Percentiles rank a stretch among this genome's conserved stretches.
Evolutionary conservation across 2,797 vertebrate species (phyloP).

Genomic region (Botia almorhae): DNA sequence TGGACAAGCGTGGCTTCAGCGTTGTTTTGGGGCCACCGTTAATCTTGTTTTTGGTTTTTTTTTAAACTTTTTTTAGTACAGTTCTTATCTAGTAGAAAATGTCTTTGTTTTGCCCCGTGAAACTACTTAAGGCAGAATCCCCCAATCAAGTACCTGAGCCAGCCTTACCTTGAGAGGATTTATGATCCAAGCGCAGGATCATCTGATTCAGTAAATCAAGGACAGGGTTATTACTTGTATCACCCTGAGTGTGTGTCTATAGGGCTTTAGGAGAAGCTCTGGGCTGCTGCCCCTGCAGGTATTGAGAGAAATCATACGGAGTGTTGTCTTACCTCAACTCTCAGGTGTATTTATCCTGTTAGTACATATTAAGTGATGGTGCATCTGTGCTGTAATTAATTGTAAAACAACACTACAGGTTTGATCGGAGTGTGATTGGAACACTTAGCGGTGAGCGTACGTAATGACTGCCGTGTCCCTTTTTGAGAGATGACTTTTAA

Average conservation of each 20-base stretch:
- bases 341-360: slow-evolving; percentile 40
- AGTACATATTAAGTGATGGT: slow-evolving; percentile 36
- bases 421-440: slow-evolving; percentile 6
- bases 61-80: no score
- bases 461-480: slow-evolving; percentile 1
- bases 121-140: slow-evolving; percentile 16
- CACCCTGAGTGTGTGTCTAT: slow-evolving; percentile 12
- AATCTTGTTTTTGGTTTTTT: no score
- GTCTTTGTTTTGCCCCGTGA: not conserved
- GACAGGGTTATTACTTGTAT: slow-evolving; percentile 44
- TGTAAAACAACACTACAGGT: slow-evolving; percentile 31
- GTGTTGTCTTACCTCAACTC: not conserved
- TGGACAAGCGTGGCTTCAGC: no score
- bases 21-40: no score
- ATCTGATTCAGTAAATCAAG: slow-evolving; percentile 49
- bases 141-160: slow-evolving; percentile 20
- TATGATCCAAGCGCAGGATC: slow-evolving; percentile 20
- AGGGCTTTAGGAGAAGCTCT: slow-evolving; percentile 11
- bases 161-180: slow-evolving; percentile 35
- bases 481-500: slow-evolving; percentile 45
- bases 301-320: slow-evolving; percentile 9
- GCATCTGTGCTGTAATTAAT: slow-evolving; percentile 48
- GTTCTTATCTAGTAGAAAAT: not conserved
- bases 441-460: slow-evolving; percentile 14
- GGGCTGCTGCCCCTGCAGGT: not conserved